phyloP scores from a whole-genome alignment of 37 sponge, comb jelly and placozoan species.

The Agelas oroides region DNA sequence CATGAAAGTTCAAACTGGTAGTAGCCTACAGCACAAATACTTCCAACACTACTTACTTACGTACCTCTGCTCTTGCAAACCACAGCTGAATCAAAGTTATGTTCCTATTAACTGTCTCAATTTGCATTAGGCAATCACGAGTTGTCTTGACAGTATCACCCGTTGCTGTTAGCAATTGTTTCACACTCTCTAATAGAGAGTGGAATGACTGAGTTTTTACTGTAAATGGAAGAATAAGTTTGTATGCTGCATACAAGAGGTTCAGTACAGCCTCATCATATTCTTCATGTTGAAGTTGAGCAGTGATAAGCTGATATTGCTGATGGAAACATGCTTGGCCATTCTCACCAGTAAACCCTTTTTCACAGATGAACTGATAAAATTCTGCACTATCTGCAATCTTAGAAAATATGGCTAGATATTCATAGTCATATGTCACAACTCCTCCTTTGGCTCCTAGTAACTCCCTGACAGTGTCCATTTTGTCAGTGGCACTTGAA shows the following conservation, averaged over 20 bases:
- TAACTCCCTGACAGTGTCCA: conserved; percentile 19
- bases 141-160: background rate
- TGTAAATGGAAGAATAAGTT: conserved; percentile 72
- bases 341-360: conserved; percentile 49
- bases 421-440: background rate
- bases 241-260: conserved; percentile 81
- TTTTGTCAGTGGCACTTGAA: conserved; percentile 25
- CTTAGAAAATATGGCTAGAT: conserved; percentile 54
- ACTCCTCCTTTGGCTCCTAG: background rate
- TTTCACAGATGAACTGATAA: conserved; percentile 61
- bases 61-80: conserved; percentile 68
- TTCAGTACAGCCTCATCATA: conserved; percentile 82
- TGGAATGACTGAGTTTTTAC: conserved; percentile 54
- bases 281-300: conserved; percentile 82
- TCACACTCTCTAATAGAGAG: conserved; percentile 59
- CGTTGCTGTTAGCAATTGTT: no score
- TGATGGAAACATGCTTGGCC: conserved; percentile 60
- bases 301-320: conserved; percentile 83
- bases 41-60: no score
- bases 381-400: conserved; percentile 61
- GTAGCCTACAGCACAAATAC: no score
- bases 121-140: conserved; percentile 58
- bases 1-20: no score
- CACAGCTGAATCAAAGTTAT: conserved; percentile 75
- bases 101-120: conserved; percentile 81